A percentile compares a stretch with the other conserved stretches of the same genome.
These are phyloP conservation scores for Cylindroiulus punctatus DNA, from an alignment of 2,888 invertebrate species.

Conservation along the genomic window DNA sequence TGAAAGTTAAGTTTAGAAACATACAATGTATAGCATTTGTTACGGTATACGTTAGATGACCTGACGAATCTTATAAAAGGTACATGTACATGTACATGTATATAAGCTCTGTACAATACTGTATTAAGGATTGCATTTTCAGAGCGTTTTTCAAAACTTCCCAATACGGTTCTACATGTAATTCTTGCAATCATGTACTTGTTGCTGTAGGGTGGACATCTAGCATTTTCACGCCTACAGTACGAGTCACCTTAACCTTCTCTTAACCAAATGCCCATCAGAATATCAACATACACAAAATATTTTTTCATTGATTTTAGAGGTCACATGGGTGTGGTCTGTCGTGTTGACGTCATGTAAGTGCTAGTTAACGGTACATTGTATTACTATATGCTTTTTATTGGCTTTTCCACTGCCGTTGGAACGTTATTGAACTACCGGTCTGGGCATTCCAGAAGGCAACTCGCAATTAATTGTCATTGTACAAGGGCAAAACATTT, in stretches of 20 bases:
- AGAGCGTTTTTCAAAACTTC: not conserved
- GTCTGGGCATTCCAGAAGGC: not conserved
- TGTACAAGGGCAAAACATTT: not conserved
- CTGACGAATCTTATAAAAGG: too few relatives aligned
- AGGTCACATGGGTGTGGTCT: not conserved
- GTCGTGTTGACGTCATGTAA: not conserved
- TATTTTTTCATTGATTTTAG: not conserved
- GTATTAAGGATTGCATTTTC: not conserved
- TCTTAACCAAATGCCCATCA: not conserved
- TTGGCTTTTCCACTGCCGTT: not conserved
- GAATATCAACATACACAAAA: not conserved
- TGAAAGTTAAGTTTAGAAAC: too few relatives aligned
- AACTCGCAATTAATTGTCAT: not conserved
- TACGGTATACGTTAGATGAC: too few relatives aligned
- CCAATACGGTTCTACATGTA: conserved; percentile 8
- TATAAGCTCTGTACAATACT: not conserved
- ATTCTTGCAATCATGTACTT: not conserved
- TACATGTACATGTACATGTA: too few relatives aligned
- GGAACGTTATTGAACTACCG: not conserved
- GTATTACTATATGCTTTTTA: too few relatives aligned
- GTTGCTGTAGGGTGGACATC: not conserved
- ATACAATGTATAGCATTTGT: too few relatives aligned
- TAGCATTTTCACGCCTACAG: not conserved
- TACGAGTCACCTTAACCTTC: conserved; percentile 27
- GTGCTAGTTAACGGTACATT: not conserved